phyloP scores from a whole-genome alignment of 2,113 vertebrate genomes.

The Orycteropus afer region DNA sequence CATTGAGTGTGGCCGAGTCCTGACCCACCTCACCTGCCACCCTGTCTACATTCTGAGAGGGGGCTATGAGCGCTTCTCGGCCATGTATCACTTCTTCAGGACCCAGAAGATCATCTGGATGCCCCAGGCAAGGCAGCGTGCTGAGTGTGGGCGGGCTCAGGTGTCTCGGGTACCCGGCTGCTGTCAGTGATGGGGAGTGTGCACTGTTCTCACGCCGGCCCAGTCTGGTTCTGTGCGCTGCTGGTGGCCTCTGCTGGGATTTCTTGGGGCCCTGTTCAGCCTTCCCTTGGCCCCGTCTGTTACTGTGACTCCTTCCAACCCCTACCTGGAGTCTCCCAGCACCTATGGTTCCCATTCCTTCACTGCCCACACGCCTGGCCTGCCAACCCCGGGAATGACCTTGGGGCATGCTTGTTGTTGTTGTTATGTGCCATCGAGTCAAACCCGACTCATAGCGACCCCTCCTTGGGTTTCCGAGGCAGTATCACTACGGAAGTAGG shows the following conservation, averaged over 20 bases:
- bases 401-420: no score
- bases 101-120: constrained; percentile 86
- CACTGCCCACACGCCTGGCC: not conserved
- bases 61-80: constrained; percentile 68
- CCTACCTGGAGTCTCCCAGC: no score
- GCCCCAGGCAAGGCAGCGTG: constrained; percentile 85
- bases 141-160: not conserved
- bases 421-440: no score
- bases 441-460: no score
- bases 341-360: not conserved
- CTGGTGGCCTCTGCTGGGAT: not conserved
- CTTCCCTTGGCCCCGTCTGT: not conserved
- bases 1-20: constrained; percentile 32
- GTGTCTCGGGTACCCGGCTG: not conserved
- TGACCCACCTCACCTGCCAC: constrained; percentile 21
- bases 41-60: constrained; percentile 69
- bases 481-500: no score
- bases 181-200: rapidly evolving
- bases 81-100: constrained; percentile 73
- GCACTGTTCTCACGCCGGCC: not conserved
- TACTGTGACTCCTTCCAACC: not conserved
- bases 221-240: not conserved
- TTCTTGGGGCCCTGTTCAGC: not conserved
- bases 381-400: not conserved
- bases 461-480: no score